phyloP scores from a whole-genome alignment of 2,888 invertebrate genomes.

The Cantharis rufa region DNA sequence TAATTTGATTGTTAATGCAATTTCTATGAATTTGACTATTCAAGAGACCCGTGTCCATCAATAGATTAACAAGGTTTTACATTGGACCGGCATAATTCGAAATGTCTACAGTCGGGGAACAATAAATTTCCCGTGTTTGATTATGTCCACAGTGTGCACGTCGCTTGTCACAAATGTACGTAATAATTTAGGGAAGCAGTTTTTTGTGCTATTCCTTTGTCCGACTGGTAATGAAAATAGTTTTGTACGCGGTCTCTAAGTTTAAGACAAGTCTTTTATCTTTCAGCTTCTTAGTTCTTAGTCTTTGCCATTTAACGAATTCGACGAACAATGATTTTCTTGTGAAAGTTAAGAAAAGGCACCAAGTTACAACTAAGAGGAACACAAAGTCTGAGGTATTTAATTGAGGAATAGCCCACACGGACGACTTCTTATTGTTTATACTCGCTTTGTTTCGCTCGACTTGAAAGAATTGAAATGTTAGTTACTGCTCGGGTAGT shows the following conservation, averaged over 20 bases:
- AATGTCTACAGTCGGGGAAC: conserved; percentile 49
- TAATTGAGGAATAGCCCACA: conserved; percentile 48
- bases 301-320: conserved; percentile 42
- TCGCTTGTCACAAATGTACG: conserved; percentile 20
- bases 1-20: conserved; percentile 57
- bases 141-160: conserved; percentile 39
- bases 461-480: conserved; percentile 41
- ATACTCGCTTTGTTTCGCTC: conserved; percentile 47
- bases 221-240: conserved; percentile 25
- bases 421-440: conserved; percentile 49
- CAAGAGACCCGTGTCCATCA: conserved; percentile 47
- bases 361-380: conserved; percentile 17
- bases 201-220: conserved; percentile 5
- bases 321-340: conserved; percentile 42
- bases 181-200: conserved; percentile 18
- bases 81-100: conserved; percentile 50
- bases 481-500: conserved; percentile 29
- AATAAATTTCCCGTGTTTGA: conserved; percentile 46
- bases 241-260: conserved; percentile 12
- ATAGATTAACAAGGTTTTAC: conserved; percentile 44
- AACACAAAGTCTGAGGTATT: conserved; percentile 46
- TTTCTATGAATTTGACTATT: conserved; percentile 56
- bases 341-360: conserved; percentile 44
- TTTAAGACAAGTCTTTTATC: conserved; percentile 38
- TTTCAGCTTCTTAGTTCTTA: conserved; percentile 26